phyloP scores from a whole-genome alignment of 2,113 vertebrate genomes.

The Bagarius yarrelli region DNA sequence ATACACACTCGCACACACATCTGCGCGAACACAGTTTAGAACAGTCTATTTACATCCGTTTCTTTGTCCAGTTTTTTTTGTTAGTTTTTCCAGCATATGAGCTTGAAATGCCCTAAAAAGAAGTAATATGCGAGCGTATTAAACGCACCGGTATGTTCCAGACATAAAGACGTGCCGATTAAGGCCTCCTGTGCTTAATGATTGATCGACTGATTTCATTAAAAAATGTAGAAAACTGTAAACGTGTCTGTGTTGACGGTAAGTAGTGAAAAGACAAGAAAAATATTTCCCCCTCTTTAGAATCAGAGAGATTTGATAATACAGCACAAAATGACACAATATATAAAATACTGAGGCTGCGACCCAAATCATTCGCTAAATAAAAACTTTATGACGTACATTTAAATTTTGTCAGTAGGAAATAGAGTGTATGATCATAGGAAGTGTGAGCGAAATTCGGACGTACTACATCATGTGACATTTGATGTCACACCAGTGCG shows the following conservation, averaged over 20 bases:
- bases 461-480: too few species aligned
- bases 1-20: slow-evolving; percentile 40
- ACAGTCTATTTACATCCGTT: slow-evolving; percentile 40
- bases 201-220: neutral
- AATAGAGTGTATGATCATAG: too few species aligned
- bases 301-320: too few species aligned
- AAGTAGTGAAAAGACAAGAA: neutral
- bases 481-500: too few species aligned
- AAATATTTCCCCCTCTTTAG: too few species aligned
- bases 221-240: slow-evolving; percentile 18
- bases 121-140: neutral
- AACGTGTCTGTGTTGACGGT: slow-evolving; percentile 2
- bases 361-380: too few species aligned
- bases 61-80: neutral
- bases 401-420: too few species aligned
- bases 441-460: too few species aligned
- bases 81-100: slow-evolving; percentile 68
- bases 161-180: slow-evolving; percentile 49
- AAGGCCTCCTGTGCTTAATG: slow-evolving; percentile 17
- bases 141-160: slow-evolving; percentile 48
- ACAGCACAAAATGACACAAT: too few species aligned
- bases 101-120: slow-evolving; percentile 47
- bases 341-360: too few species aligned
- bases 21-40: slow-evolving; percentile 6
- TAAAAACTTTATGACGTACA: too few species aligned